Base-by-base conservation (phyloP, 2,888 invertebrate species). In the Timema podura region DNA sequence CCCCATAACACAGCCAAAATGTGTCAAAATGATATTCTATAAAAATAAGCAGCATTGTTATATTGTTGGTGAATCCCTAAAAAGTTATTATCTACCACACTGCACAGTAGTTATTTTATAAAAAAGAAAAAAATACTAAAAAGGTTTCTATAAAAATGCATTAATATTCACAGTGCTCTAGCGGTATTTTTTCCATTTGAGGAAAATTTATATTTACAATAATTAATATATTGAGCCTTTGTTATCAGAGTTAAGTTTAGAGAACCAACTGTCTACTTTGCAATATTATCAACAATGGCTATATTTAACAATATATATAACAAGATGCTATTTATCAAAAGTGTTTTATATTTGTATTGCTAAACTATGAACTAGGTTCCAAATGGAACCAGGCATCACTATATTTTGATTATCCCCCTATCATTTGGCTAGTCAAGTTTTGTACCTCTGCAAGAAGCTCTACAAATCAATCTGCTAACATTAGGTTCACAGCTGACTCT, bases 281-380 rank as follows among this genome's bases (percentile, higher is more conserved):
- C 68, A 74, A 72, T 73, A 74, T 74, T 75, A 72, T 74, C 73
- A 75, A 75, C 75, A 75, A 74, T 74, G 72, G 73, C 73, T 74
- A 75, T 73, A 74, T 73, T 72, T 75, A 75, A 75, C 75, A 75
- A 75, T 75, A 74, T 30, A 30, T 74, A 74, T 75, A 75, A 75
- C 75, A 75, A 75, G 73, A 73, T 74, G 71, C 74, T 74, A 75
- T 73, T 72, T 75, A 75, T 75, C 75, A 75, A 75, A 75, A 75
- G 73, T 74, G 67, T 72, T 71, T 72, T 71, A 68, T 69, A 72
- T 65, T 67, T 70, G 69, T 69, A 71, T 65, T 64, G 65, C 73
- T 73, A 74, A 64, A 64, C 74, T 74, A 72, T 67, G 68, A 49
- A 69, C 71, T 70, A 71, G 68, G 71, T 68, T 67, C 71, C 70